phyloP scores from a whole-genome alignment of 2,113 vertebrate genomes.

The Sinocyclocheilus rhinocerous region DNA sequence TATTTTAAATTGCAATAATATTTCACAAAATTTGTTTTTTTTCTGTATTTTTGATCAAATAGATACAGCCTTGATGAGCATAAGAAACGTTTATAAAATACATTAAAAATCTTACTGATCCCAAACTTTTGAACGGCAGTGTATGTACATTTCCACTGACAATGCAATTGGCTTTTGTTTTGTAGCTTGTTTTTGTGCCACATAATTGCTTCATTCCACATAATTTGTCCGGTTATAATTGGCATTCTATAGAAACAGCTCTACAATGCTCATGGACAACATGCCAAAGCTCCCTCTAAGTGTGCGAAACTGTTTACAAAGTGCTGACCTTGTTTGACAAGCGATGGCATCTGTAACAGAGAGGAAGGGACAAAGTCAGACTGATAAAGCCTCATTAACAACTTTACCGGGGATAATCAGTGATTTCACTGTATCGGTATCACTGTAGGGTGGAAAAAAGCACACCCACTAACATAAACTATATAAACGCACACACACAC shows the following conservation, averaged over 20 bases:
- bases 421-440: not conserved
- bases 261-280: not conserved
- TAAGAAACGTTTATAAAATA: not conserved
- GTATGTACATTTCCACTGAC: not conserved
- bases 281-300: not conserved
- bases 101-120: no score
- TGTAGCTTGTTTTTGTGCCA: no score
- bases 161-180: not conserved
- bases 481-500: not conserved
- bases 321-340: constrained; percentile 37
- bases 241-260: not conserved
- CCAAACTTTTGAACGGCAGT: no score
- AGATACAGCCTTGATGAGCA: not conserved
- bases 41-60: no score
- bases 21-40: no score
- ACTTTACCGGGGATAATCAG: not conserved
- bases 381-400: constrained; percentile 16
- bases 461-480: constrained; percentile 12
- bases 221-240: not conserved
- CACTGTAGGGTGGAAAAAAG: not conserved
- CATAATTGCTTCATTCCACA: not conserved
- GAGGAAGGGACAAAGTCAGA: constrained; percentile 45
- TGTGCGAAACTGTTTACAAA: constrained; percentile 10
- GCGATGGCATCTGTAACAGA: not conserved
- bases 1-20: no score